Evolutionary conservation across 2,888 invertebrate species (phyloP).

Genomic region (Cerceris rybyensis): DNA sequence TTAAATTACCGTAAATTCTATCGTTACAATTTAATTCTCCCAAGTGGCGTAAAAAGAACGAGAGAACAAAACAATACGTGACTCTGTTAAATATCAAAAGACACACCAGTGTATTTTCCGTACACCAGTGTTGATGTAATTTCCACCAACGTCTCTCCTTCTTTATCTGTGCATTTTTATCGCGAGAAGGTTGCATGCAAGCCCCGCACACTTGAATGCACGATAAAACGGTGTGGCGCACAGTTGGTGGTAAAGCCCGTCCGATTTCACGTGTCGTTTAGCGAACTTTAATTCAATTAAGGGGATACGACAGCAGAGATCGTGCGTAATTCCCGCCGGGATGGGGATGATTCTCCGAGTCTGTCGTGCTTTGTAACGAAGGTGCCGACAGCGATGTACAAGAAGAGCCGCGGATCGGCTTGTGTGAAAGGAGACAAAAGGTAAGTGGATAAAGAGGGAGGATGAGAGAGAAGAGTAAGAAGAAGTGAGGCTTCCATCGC

Average conservation of each 20-base stretch:
- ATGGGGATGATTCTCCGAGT: conserved; percentile 52
- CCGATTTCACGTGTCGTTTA: conserved; percentile 68
- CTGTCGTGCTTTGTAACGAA: conserved; percentile 8
- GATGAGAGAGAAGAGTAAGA: conserved; percentile 5
- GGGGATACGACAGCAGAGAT: conserved; percentile 49
- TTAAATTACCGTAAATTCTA: no score
- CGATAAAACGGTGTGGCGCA: conserved; percentile 41
- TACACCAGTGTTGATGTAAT: background rate
- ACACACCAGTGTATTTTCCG: no score
- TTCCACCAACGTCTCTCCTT: background rate
- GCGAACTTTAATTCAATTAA: conserved; percentile 69
- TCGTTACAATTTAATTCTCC: no score
- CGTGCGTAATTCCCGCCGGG: conserved; percentile 55
- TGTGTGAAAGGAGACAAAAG: background rate
- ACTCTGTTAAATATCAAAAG: no score
- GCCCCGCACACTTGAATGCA: conserved; percentile 39
- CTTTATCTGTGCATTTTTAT: conserved; percentile 26
- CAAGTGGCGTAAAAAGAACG: no score
- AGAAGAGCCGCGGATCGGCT: background rate
- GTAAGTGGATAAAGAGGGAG: background rate
- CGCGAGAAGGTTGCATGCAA: conserved; percentile 39
- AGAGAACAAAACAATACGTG: no score
- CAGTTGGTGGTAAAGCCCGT: conserved; percentile 27
- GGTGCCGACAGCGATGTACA: conserved; percentile 2
- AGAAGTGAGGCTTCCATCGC: conserved; percentile 24